Base-by-base conservation (phyloP, 2,797 vertebrate species). In the Parauchenoglanis ngamensis region DNA sequence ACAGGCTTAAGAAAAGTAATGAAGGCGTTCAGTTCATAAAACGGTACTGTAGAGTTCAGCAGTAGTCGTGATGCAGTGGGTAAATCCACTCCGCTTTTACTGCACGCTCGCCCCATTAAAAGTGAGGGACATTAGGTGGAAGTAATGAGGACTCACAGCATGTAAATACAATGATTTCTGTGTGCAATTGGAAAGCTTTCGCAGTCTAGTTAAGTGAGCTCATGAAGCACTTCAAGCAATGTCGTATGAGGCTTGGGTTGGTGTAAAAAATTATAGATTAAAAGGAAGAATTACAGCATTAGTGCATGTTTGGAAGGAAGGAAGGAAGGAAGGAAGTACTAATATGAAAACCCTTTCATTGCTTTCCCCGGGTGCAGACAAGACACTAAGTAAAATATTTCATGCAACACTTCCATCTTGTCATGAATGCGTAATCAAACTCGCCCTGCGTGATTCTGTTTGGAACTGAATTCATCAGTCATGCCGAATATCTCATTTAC, bases 401-500 rank as follows among this genome's bases (percentile, higher is more conserved):
- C 84, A 86, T 84, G 85, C 86, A 65, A 85, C 79, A 85, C 85
- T 82, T 46, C 65, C 57, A 72, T 80, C 85, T 87, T 89, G 72
- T 72, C 57, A 54, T 89, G 90, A 87, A 89, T 87, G 87, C 77
- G 76, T 87, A 87, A 89, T 88, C 85, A 78, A 83, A 89, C 85
- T 70, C 56, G 61, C 85, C 85, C 79, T 67, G 85, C 83, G 31
- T 89, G 85, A 88, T 87, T 91, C 77, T 86, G 86, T 87, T 88
- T 57, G 82, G 79, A 86, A 68, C 70, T 23, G 68, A 89, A 90
- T 88, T 87, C 87, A 89, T 91, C 87, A 90, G 85, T 87, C 86
- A 89, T 83, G 87, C 83, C 83, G 85, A 90, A 89, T 86, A 88
- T 87, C 87, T 90, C 86, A 90, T 91, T 90, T 88, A 80, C 87